Evolutionary conservation across 2,797 vertebrate species (phyloP), one percentile per base, ranked within the genome.

Genomic region (Macrochelys suwanniensis): DNA sequence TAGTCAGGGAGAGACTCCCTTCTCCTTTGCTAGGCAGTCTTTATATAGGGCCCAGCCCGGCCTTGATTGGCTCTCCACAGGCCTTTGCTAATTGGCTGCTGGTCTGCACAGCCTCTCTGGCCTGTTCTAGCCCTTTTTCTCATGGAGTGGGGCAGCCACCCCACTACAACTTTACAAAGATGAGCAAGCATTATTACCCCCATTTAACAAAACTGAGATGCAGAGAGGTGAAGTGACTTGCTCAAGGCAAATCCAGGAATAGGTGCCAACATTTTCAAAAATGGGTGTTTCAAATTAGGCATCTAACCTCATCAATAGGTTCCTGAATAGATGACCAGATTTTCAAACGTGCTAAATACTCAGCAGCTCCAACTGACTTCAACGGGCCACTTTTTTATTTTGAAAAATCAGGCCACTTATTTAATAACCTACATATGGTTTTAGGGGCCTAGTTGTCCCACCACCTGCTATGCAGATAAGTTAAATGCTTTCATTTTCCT

Each of bases 121-220:
- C 37, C 37, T 42, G 37, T 42, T 42, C 37, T 42, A 42, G 37
- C 37, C 37, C 37, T 42, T 42, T 42, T 4, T 42, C 37, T 42
- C 37, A 42, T 42, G 37, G 37, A 42, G 37, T 42, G 37, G 37
- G 37, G 37, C 37, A 42, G 37, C 37, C 37, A 42, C 37, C 37
- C 37, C 37, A 42, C 37, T 42, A 42, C 37, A 42, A 42, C 37
- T 89, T 56, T n/a, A 77, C 7, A 79, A 78, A 93, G 86, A 86
- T 11, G 84, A 84, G 92, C 88, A 83, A n/a, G 88, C 93, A 80
- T 33, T 7, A 82, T 50, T 89, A 93, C 25, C 49, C 61, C 53
- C 25, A 45, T 45, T 68, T 84, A 47, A 19, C 78, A 89, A 42
- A 65, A 86, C 0, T 26, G 53, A 56, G 25, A 79, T 88, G 92